phyloP scores from a whole-genome alignment of 1,140 invertebrate species.

The Polypedilum vanderplanki region DNA sequence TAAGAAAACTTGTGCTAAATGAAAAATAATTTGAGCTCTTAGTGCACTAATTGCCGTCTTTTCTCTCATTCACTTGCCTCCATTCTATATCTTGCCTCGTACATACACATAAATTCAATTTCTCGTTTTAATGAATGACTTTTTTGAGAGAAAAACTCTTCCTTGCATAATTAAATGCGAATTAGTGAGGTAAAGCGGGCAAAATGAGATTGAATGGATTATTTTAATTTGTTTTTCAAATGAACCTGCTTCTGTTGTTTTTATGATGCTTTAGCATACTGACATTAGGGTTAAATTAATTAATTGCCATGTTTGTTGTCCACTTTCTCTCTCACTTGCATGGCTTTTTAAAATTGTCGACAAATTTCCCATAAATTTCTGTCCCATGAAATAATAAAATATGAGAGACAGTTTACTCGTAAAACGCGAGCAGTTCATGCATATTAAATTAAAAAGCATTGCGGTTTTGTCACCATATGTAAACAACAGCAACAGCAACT shows the following conservation, averaged over 20 bases:
- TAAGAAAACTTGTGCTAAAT: slow-evolving; percentile 1
- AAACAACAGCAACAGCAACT: neutral
- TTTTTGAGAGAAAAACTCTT: neutral
- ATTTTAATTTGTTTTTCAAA: slow-evolving; percentile 6
- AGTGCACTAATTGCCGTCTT: neutral
- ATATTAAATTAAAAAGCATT: slow-evolving; percentile 17
- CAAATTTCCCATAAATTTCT: no score
- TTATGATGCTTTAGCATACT: no score
- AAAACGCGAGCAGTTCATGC: neutral
- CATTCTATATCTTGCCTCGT: no score
- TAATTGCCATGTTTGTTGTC: no score
- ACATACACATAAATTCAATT: neutral
- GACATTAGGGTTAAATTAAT: no score
- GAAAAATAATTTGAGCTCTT: slow-evolving; percentile 4
- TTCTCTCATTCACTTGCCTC: no score
- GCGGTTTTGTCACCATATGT: slow-evolving; percentile 14
- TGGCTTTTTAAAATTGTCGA: no score
- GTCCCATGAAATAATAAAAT: no score
- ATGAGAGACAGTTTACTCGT: no score
- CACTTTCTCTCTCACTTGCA: no score
- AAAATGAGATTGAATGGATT: slow-evolving; percentile 18
- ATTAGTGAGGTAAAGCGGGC: slow-evolving; percentile 4
- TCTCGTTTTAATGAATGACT: slow-evolving; percentile 3
- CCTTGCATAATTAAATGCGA: slow-evolving; percentile 18
- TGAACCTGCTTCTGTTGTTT: neutral